Evolutionary conservation across 2,888 invertebrate genomes (phyloP).

Genomic region (Dioctria rufipes): DNA sequence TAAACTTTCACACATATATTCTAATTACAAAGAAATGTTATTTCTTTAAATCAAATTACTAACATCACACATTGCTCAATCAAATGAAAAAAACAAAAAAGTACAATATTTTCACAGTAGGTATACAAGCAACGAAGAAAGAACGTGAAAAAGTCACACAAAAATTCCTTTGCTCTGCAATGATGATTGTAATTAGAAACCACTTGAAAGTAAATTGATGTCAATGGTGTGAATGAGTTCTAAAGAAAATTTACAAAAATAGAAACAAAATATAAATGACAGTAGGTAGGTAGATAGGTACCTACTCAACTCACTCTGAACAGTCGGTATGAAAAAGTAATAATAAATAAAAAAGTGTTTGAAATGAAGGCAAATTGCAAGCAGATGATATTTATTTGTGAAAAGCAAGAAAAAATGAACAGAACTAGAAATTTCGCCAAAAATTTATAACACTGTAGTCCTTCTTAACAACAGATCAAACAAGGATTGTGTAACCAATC

Average conservation of each 20-base stretch:
- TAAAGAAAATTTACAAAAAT: conserved; percentile 33
- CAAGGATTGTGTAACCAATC: neutral
- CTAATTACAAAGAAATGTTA: conserved; percentile 2
- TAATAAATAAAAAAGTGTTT: neutral
- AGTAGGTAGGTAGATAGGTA: no score
- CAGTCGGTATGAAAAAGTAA: neutral
- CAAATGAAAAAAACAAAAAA: neutral
- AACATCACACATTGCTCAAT: neutral
- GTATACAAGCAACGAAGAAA: neutral
- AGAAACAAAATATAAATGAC: conserved; percentile 32
- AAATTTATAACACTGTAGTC: conserved; percentile 33
- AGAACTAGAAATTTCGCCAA: neutral
- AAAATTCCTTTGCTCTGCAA: neutral
- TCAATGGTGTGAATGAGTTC: conserved; percentile 37
- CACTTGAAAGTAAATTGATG: conserved; percentile 48
- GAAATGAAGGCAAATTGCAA: neutral
- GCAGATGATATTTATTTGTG: neutral
- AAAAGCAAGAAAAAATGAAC: neutral
- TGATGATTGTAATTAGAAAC: conserved; percentile 37
- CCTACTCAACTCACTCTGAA: neutral
- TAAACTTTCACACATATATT: neutral
- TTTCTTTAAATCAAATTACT: neutral
- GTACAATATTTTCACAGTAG: neutral
- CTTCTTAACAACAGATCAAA: neutral
- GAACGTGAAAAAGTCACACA: conserved; percentile 1